These are phyloP conservation scores for Agrypnus murinus DNA, from an alignment of 2,888 invertebrate genomes.

Conservation along the genomic window DNA sequence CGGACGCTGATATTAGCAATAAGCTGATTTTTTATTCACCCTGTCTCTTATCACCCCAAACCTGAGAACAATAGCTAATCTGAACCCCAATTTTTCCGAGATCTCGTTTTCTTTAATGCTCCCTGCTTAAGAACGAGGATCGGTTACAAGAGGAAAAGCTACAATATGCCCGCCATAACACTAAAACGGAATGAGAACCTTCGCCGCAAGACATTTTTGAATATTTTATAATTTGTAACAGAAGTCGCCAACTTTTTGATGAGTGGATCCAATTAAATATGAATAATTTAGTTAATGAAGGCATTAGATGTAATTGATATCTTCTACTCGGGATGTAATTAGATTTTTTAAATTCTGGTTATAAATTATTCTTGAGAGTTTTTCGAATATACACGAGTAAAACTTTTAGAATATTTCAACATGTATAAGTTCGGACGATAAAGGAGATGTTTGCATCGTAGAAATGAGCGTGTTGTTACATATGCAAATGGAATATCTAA, in stretches of 20 bases:
- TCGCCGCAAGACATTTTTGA: conserved; percentile 67
- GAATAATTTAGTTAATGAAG: conserved; percentile 71
- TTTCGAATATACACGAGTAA: too few relatives aligned
- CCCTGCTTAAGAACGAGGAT: conserved; percentile 63
- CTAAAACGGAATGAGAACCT: conserved; percentile 70
- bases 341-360: conserved; percentile 32
- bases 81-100: conserved; percentile 60
- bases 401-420: conserved; percentile 13
- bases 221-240: conserved; percentile 71
- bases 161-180: conserved; percentile 69
- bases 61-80: conserved; percentile 70
- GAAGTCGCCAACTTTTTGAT: conserved; percentile 71
- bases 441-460: conserved; percentile 29
- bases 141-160: conserved; percentile 60
- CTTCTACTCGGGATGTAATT: conserved; percentile 55
- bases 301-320: conserved; percentile 71
- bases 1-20: conserved; percentile 71
- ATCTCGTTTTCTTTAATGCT: conserved; percentile 53
- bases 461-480: conserved; percentile 67
- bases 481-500: conserved; percentile 71
- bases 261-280: conserved; percentile 70
- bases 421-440: too few relatives aligned
- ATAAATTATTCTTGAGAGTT: neutral
- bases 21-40: conserved; percentile 73
- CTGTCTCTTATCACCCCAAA: conserved; percentile 69